Base-by-base conservation (phyloP, 92 coral and sea anemone species). In the Epizoanthus illoricatus region DNA sequence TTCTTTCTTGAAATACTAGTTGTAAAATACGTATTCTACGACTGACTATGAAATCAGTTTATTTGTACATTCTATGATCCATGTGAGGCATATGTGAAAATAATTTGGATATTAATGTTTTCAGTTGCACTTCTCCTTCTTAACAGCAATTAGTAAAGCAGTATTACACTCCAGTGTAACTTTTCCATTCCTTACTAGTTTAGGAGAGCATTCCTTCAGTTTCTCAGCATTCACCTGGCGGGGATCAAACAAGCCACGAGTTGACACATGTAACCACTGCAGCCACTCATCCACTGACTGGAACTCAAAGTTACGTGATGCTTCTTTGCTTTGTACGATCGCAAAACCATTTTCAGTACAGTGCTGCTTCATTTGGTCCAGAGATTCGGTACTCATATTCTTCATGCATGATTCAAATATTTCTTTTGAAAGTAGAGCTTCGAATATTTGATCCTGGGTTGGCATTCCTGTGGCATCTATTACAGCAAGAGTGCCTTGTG, bases 211-310 rank as follows among this genome's bases (percentile, higher is more conserved):
- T 5, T 66, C n/a, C 43, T 33, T 66, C 43, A 66, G n/a, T 66
- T 24, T 66, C 7, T 66, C 43, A 16, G 19, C 9, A 24, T 66
- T 18, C 41, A 66, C 45, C 2, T 66, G 16, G 36, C 43, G 18
- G 20, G 71, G 71, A 18, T 66, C 42, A 33, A 66, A 73, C 78
- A 43, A 7, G 7, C 78, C 78, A 20, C n/a, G 17, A 3, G 71
- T 33, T 8, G 71, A 28, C 7, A 66, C 71, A 36, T 66, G n/a
- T 13, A 66, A 33, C 71, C 71, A 66, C 10, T 24, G 33, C 41
- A 66, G 33, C 71, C 71, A 66, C 71, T 33, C 45, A 33, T 24
- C 71, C 45, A 24, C 16, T 20, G 71, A 66, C 18, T 10, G 7
- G 17, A 66, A 10, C n/a, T 66, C 71, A 18, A 12, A 66, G 15